Evolutionary conservation across 2,113 vertebrate genomes (phyloP).

Genomic region (Bubalus kerabau): DNA sequence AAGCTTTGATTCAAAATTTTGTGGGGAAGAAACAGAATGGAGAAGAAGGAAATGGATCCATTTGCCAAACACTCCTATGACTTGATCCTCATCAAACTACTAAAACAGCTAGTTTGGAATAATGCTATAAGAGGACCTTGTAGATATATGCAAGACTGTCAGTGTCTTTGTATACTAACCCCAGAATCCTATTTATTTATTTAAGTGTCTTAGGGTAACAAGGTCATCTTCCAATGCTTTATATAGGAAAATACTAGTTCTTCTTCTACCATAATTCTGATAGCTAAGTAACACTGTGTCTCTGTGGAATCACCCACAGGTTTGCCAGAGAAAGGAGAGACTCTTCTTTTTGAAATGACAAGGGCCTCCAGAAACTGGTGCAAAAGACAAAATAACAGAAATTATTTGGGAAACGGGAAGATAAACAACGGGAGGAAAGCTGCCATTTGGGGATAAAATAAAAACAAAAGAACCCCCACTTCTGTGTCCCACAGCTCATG

Average conservation of each 20-base stretch:
- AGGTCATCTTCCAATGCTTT: constrained; percentile 55
- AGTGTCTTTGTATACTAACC: constrained; percentile 6
- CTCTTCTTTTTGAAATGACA: constrained; percentile 68
- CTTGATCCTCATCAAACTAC: constrained; percentile 28
- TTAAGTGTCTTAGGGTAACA: constrained; percentile 48
- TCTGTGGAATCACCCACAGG: constrained; percentile 63
- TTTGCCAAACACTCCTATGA: constrained; percentile 32
- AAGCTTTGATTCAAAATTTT: constrained; percentile 48
- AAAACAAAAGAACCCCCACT: constrained; percentile 50
- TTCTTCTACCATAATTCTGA: constrained; percentile 69
- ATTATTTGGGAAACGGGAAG: constrained; percentile 20
- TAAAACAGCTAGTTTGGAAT: constrained; percentile 45
- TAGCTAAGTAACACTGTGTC: constrained; percentile 80
- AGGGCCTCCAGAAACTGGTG: constrained; percentile 70
- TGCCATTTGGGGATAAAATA: constrained; percentile 66
- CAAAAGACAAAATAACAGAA: constrained; percentile 66
- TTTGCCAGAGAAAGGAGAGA: constrained; percentile 66
- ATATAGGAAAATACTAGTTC: constrained; percentile 44
- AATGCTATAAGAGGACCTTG: constrained; percentile 18
- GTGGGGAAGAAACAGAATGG: constrained; percentile 40
- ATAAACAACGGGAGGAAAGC: constrained; percentile 75
- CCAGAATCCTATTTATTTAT: neutral
- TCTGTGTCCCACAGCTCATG: constrained; percentile 71
- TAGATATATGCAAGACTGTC: constrained; percentile 23
- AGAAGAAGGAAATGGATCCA: neutral